Evolutionary conservation across 2,888 invertebrate species (phyloP).

Genomic region (Phyllotreta striolata): DNA sequence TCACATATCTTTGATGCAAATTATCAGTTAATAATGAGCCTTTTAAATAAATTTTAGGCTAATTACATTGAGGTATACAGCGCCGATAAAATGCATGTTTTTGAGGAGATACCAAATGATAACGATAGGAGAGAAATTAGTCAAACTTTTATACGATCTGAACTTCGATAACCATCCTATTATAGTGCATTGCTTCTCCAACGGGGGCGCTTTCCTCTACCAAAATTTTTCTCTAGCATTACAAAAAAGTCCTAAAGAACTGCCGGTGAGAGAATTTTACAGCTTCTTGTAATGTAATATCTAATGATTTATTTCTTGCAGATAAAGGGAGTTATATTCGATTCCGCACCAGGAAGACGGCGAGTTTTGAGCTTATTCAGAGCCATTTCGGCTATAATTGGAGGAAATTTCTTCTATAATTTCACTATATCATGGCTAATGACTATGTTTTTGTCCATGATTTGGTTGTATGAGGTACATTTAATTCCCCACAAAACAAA

Average conservation of each 20-base stretch:
- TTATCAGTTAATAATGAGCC: no score
- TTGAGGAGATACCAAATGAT: slow-evolving; percentile 69
- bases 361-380: slow-evolving; percentile 66
- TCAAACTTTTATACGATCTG: slow-evolving; percentile 72
- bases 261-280: slow-evolving; percentile 59
- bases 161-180: slow-evolving; percentile 75
- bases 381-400: slow-evolving; percentile 70
- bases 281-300: not conserved
- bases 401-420: slow-evolving; percentile 66
- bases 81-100: slow-evolving; percentile 72
- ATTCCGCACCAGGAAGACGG: slow-evolving; percentile 74
- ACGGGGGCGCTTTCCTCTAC: slow-evolving; percentile 78
- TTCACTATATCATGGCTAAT: slow-evolving; percentile 66
- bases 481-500: not conserved
- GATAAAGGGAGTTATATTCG: slow-evolving; percentile 73
- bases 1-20: no score
- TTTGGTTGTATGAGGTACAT: slow-evolving; percentile 69
- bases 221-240: slow-evolving; percentile 72
- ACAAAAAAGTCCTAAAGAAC: slow-evolving; percentile 63
- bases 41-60: slow-evolving; percentile 63
- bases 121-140: slow-evolving; percentile 69
- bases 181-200: slow-evolving; percentile 79
- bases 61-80: slow-evolving; percentile 75
- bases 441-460: slow-evolving; percentile 66
- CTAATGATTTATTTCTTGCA: slow-evolving; percentile 49